phyloP scores from a whole-genome alignment of 2,888 invertebrate genomes.

The Neoitamus cyanurus region DNA sequence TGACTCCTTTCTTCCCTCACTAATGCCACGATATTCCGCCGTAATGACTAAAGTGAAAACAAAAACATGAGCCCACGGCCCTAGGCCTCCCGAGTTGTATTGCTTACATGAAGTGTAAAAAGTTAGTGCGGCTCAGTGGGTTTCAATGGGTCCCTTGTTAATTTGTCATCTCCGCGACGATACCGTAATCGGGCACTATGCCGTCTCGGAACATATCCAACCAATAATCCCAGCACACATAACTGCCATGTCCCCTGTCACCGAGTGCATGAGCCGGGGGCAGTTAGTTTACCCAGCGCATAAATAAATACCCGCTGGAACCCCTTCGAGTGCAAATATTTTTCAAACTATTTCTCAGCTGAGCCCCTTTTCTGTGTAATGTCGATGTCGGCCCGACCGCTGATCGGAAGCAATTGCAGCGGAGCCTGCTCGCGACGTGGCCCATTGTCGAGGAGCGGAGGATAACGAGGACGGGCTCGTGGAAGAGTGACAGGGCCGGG shows the following conservation, averaged over 20 bases:
- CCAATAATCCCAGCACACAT: constrained; percentile 9
- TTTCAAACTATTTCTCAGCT: constrained; percentile 23
- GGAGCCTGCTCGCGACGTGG: neutral
- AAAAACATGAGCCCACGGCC: neutral
- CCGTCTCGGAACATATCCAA: constrained; percentile 8
- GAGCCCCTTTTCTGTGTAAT: neutral
- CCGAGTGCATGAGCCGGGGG: neutral
- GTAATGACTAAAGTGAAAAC: neutral
- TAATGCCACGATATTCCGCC: neutral
- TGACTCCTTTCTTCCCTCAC: neutral
- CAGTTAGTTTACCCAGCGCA: neutral
- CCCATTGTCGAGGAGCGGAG: neutral
- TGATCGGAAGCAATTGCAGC: neutral
- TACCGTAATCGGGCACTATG: too few species aligned
- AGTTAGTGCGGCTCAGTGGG: constrained; percentile 20
- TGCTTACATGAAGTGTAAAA: constrained; percentile 14
- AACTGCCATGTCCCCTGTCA: neutral
- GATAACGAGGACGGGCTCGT: constrained; percentile 18
- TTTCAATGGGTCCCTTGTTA: constrained; percentile 27
- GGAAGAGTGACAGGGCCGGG: constrained; percentile 15
- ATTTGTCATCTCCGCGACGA: constrained; percentile 25
- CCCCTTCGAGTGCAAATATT: constrained; percentile 30
- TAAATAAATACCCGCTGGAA: neutral
- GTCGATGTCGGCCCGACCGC: neutral
- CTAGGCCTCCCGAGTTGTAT: neutral